Evolutionary conservation across 2,113 vertebrate species (phyloP).

Genomic region (Hippolais icterina): DNA sequence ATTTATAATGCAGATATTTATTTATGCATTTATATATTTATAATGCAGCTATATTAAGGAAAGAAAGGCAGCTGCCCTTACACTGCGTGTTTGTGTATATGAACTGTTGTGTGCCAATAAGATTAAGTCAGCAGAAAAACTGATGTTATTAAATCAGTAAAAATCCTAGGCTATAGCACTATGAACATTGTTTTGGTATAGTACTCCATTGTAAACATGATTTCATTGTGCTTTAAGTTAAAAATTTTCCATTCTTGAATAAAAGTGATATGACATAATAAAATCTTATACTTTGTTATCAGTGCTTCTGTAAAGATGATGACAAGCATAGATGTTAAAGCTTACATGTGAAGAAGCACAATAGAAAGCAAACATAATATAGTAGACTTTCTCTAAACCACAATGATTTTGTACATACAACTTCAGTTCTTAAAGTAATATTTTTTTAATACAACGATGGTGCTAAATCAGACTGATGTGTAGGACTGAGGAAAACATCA

Average conservation of each 20-base stretch:
- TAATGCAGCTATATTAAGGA: not conserved
- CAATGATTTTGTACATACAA: not conserved
- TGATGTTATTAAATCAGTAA: not conserved
- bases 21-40: not conserved
- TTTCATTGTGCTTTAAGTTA: not conserved
- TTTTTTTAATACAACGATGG: not conserved
- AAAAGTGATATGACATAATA: not conserved
- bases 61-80: not conserved
- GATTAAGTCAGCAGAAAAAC: not conserved
- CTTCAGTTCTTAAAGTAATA: not conserved
- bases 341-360: not conserved
- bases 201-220: not conserved
- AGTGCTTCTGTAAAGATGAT: not conserved
- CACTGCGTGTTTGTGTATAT: not conserved
- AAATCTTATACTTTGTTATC: rapidly evolving
- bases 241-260: not conserved
- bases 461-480: not conserved
- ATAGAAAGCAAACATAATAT: not conserved
- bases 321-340: rapidly evolving
- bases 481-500: not conserved
- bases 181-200: not conserved
- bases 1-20: not conserved
- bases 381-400: not conserved
- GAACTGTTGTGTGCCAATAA: not conserved
- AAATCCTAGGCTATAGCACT: rapidly evolving